A percentile compares a stretch with the other conserved stretches of the same genome.
These are phyloP conservation scores for Oreotragus oreotragus DNA, from an alignment of 2,113 vertebrate genomes.

Conservation along the genomic window DNA sequence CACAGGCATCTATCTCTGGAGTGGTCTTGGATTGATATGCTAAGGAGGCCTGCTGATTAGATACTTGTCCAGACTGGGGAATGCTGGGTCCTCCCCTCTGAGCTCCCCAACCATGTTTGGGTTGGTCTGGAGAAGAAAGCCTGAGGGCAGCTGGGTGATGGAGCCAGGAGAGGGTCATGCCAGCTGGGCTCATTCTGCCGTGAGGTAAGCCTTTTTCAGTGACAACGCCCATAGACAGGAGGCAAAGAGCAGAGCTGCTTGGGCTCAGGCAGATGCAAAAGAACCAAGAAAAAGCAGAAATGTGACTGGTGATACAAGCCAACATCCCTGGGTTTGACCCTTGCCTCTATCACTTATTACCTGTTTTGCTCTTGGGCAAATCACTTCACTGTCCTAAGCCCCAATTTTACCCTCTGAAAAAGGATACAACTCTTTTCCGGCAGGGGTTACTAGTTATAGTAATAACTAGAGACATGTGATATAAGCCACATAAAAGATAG, in stretches of 20 bases:
- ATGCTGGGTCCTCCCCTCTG: constrained; percentile 21
- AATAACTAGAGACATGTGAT: not conserved
- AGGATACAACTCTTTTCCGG: not conserved
- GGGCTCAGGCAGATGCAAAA: not conserved
- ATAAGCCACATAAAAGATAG: not conserved
- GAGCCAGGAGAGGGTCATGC: not conserved
- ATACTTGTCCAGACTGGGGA: constrained; percentile 18
- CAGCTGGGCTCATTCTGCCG: not conserved
- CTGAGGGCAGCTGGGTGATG: not conserved
- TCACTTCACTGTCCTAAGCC: not conserved
- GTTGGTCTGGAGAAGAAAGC: not conserved
- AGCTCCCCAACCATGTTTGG: constrained; percentile 63
- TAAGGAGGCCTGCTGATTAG: constrained; percentile 71
- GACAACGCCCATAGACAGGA: not conserved
- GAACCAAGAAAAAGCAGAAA: not conserved
- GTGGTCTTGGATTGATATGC: constrained; percentile 78
- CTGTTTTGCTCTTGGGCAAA: not conserved
- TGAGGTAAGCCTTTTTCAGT: not conserved
- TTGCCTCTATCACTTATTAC: not conserved
- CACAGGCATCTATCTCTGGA: constrained; percentile 71
- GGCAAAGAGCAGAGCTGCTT: not conserved
- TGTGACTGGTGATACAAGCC: not conserved
- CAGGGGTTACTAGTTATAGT: not conserved
- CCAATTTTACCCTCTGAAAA: not conserved
- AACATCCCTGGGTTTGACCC: not conserved